Base-by-base conservation (phyloP, 2,113 vertebrate genomes). In the Corynorhinus townsendii region DNA sequence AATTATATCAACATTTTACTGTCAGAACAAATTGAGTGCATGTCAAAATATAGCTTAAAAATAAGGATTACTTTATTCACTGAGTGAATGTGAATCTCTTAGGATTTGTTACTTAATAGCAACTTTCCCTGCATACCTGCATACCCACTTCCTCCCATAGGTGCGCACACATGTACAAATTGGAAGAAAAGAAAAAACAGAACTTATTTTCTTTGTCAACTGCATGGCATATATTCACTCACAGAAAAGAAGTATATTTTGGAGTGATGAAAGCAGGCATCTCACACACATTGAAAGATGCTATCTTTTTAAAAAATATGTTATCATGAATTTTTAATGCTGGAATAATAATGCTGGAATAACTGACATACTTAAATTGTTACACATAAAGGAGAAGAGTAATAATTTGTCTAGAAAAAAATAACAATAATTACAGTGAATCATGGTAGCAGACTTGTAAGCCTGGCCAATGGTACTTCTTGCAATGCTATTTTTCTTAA, bases 61-160 rank as follows among this genome's bases (percentile, higher is more conserved):
- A 77, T 84, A 93, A 97, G 95, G 40, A 90, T 91, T 86, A 93
- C 77, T 97, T 98, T 98, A 98, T 97, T 98, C 52, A 93, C 52
- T 38, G 28, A 86, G 15, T 91, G 69, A 83, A 49, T 93, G 89
- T 69, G 82, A 72, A 54, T 84, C 9, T 96, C 64, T 95, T 77
- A 95, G 96, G 79, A 93, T 77, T 73, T 75, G 45, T 87, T 89
- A 95, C 52, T 80, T 82, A 82, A 95, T 89, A 71, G 45, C 17
- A 94, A 71, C 24, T 76, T 89, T 72, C 3, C 24, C 56, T 90
- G 16, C 2, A 38, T 52, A 33, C n/a, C 17, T 45, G 26, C 38
- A 40, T 62, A 35, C 11, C 7, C 24, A 24, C 2, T 4, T 35
- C 12, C 73, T 79, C 8, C 1, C 47, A 9, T 12, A 35, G 33